These are phyloP conservation scores for Pedetes capensis DNA, from an alignment of 2,113 vertebrate genomes.

Conservation along the genomic window DNA sequence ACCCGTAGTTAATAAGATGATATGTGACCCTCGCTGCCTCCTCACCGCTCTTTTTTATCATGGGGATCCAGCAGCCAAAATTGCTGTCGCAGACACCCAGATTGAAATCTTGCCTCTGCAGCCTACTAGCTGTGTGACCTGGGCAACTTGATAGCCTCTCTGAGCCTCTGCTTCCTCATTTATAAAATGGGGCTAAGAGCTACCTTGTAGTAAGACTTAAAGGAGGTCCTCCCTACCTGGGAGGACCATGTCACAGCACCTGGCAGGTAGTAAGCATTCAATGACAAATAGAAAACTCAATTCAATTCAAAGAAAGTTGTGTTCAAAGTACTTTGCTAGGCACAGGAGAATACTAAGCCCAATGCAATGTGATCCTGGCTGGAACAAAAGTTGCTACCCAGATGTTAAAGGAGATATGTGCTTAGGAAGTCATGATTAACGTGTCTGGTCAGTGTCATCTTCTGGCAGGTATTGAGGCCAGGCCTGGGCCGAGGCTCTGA, in stretches of 20 bases:
- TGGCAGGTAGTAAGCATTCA: not conserved
- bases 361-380: not conserved
- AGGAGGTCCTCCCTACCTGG: too few species aligned
- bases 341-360: not conserved
- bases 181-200: not conserved
- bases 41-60: not conserved
- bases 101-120: not conserved
- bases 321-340: not conserved
- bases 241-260: not conserved
- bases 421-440: not conserved
- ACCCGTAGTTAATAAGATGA: accelerated
- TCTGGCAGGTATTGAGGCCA: not conserved
- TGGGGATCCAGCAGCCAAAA: too few species aligned
- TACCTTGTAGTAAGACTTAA: too few species aligned
- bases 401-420: not conserved
- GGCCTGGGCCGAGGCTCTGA: not conserved
- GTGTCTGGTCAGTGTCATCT: not conserved
- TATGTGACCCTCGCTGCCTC: not conserved
- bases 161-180: not conserved
- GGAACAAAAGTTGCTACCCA: not conserved
- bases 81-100: not conserved
- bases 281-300: not conserved
- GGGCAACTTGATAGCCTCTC: not conserved
- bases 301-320: not conserved
- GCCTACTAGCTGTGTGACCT: not conserved